These are phyloP conservation scores for Vicugna pacos DNA, from an alignment of 2,113 vertebrate species.

Conservation along the genomic window DNA sequence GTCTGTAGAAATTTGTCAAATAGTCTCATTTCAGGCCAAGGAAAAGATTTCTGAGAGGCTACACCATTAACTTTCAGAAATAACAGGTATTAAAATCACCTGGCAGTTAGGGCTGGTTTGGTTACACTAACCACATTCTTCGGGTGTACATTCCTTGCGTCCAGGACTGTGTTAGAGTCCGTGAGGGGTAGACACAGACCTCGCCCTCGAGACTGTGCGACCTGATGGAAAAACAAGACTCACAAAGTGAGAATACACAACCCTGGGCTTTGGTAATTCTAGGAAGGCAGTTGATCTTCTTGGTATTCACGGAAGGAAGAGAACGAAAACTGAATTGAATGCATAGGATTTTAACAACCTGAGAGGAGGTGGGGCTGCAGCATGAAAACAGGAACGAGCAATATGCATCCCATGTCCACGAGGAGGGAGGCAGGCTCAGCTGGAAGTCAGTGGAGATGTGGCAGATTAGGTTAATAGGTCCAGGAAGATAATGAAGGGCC, in stretches of 20 bases:
- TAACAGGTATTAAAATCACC: slow-evolving; percentile 13
- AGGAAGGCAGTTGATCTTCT: not conserved
- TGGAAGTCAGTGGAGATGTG: not conserved
- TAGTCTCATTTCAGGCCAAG: slow-evolving; percentile 49
- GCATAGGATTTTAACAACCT: slow-evolving; percentile 3
- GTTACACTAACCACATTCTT: not conserved
- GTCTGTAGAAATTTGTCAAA: slow-evolving; percentile 58
- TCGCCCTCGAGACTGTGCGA: not conserved
- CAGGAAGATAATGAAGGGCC: not conserved
- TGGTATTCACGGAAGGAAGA: slow-evolving; percentile 29
- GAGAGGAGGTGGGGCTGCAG: not conserved
- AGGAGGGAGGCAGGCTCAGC: not conserved
- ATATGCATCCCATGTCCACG: not conserved
- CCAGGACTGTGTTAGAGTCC: not conserved
- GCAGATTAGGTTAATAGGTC: not conserved
- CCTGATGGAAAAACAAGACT: not conserved
- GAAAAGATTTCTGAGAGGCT: slow-evolving; percentile 31
- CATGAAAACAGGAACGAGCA: slow-evolving; percentile 13
- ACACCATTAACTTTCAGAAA: not conserved
- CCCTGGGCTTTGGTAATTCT: not conserved
- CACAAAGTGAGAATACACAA: not conserved
- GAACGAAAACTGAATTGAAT: slow-evolving; percentile 23
- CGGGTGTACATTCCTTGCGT: not conserved
- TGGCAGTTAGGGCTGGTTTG: not conserved
- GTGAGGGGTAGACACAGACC: not conserved